Base-by-base conservation (phyloP, 2,113 vertebrate genomes). In the Nannobrachium achirus region DNA sequence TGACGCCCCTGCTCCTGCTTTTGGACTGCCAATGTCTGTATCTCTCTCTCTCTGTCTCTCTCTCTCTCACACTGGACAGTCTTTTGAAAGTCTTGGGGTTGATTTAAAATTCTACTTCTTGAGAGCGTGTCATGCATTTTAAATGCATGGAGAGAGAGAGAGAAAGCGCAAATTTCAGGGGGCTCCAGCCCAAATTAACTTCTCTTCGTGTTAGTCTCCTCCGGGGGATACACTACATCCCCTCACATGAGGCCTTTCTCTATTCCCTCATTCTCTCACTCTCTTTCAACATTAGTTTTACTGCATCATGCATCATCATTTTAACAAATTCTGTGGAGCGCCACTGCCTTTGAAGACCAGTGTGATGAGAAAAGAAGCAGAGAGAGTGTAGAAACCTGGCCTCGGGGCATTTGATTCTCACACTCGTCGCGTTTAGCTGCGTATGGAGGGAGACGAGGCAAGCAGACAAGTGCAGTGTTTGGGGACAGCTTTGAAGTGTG, bases 401-500 rank as follows among this genome's bases (percentile, higher is more conserved):
- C 86, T 44, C 72, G 2, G 88, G 90, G 89, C 89, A 79, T 84
- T 73, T 79, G 20, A 68, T 74, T 78, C 89, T 79, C 71, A 72
- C 81, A 71, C 76, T 84, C 63, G n/a, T 59, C 33, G 20, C 85
- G 80, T 88, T 90, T 87, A 85, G 84, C 68, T 67, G 86, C 59
- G 69, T 69, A 75, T 67, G 67, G 79, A 71, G 72, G 49, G 60
- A 14, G 79, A 84, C 7, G 77, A 67, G 77, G 71, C 80, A 76
- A 82, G 75, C 81, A 88, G 87, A 89, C 85, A 81, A 82, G 80
- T 83, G 85, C 72, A 71, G 83, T 62, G 89, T 89, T 90, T 84
- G 85, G 87, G 88, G 90, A 86, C 81, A 83, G 83, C 89, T 93
- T 92, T 92, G 91, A 93, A 86, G 90, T 92, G 45, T 74, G 86